phyloP scores from a whole-genome alignment of 2,113 vertebrate genomes.

The Nesoenas mayeri region DNA sequence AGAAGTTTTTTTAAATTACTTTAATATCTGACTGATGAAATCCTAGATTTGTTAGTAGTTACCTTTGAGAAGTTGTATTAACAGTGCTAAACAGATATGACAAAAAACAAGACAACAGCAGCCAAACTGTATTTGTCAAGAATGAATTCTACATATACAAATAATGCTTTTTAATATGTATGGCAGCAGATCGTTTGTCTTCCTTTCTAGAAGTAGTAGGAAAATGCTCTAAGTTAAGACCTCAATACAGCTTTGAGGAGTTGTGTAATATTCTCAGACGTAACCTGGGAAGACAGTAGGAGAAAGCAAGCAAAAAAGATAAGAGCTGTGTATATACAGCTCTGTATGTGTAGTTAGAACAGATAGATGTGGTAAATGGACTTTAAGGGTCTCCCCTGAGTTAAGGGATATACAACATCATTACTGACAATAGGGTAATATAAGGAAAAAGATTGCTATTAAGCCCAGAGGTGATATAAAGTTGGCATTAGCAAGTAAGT shows the following conservation, averaged over 20 bases:
- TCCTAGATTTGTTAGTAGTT: background rate
- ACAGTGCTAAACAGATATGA: background rate
- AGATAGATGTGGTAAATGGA: background rate
- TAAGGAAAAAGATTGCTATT: background rate
- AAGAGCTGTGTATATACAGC: background rate
- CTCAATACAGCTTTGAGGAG: background rate
- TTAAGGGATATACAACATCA: background rate
- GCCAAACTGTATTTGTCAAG: background rate
- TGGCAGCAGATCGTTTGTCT: background rate
- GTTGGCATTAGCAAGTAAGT: background rate
- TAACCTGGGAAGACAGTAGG: background rate
- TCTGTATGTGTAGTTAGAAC: background rate
- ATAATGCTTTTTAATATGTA: background rate
- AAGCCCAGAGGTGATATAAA: background rate
- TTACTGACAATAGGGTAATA: background rate
- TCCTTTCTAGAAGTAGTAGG: background rate
- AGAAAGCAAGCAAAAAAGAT: background rate
- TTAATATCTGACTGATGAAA: background rate
- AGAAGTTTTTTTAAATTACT: background rate
- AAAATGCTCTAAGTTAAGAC: background rate
- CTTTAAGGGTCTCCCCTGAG: background rate
- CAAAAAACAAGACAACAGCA: background rate
- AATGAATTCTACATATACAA: background rate
- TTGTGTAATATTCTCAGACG: background rate
- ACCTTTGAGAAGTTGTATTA: background rate